Percentiles rank a stretch among this genome's conserved stretches.
Conservation (phyloP, 2,888 invertebrate genomes). For the Zygothrica quintamaculata region DNA sequence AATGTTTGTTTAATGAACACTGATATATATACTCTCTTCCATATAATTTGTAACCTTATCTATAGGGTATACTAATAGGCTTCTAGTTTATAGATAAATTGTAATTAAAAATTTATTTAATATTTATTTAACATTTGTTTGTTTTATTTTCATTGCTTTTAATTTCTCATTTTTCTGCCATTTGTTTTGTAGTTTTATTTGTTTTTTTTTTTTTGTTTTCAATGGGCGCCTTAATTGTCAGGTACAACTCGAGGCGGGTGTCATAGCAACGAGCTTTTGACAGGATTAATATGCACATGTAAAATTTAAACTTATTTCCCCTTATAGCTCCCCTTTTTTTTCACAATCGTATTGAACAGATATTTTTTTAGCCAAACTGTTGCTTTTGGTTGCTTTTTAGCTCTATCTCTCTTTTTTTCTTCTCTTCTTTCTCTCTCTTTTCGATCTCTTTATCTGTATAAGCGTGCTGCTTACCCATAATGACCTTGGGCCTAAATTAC, state of each 20-base stretch:
- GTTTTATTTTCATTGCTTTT: neutral
- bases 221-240: constrained; percentile 18
- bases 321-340: no score
- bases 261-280: constrained; percentile 13
- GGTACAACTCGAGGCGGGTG: constrained; percentile 9
- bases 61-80: constrained; percentile 26
- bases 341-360: no score
- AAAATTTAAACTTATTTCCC: constrained; percentile 16
- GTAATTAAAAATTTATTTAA: constrained; percentile 35
- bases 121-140: neutral
- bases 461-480: neutral
- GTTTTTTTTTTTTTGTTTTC: constrained; percentile 3
- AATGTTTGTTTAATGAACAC: no score
- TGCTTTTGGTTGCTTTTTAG: no score
- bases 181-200: constrained; percentile 1
- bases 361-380: no score
- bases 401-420: no score
- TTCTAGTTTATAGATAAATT: neutral
- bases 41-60: no score
- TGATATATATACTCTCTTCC: no score
- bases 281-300: constrained; percentile 27
- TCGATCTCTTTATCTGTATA: neutral
- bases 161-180: constrained; percentile 13
- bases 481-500: constrained; percentile 59
- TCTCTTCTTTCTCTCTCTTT: no score